Conservation (phyloP, 2,113 vertebrate genomes). For the Xiphophorus couchianus region DNA sequence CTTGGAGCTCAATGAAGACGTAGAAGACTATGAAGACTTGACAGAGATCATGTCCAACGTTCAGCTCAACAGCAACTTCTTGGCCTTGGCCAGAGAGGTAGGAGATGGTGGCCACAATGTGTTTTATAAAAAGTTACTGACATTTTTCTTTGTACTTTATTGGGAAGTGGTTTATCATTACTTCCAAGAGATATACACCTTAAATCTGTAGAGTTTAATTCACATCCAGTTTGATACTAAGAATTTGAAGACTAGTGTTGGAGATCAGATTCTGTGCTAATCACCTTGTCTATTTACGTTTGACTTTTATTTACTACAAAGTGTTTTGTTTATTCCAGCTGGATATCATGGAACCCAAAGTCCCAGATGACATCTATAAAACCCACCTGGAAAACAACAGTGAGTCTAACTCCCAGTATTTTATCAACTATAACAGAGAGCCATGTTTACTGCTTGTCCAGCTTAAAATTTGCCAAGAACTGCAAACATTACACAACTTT, state of each 20-base stretch:
- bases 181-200: not conserved
- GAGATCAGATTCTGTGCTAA: too few relatives aligned
- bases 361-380: slow-evolving; percentile 99
- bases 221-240: not conserved
- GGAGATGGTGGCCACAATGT: not conserved
- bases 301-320: slow-evolving; percentile 6
- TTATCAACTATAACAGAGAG: too few relatives aligned
- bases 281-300: slow-evolving; percentile 13
- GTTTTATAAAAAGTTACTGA: not conserved
- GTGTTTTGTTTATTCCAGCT: slow-evolving; percentile 77
- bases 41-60: slow-evolving; percentile 99
- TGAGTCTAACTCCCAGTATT: slow-evolving; percentile 71
- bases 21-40: slow-evolving; percentile 96
- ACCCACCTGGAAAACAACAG: slow-evolving; percentile 98
- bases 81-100: slow-evolving; percentile 96
- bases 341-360: slow-evolving; percentile 99
- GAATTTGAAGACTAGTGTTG: too few relatives aligned
- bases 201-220: not conserved
- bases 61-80: slow-evolving; percentile 98
- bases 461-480: too few relatives aligned
- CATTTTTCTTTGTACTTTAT: not conserved
- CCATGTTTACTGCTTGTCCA: too few relatives aligned
- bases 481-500: too few relatives aligned
- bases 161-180: not conserved
- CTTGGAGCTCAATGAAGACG: slow-evolving; percentile 95